phyloP scores from a whole-genome alignment of 2,888 invertebrate genomes.

The Drosophila greeni region DNA sequence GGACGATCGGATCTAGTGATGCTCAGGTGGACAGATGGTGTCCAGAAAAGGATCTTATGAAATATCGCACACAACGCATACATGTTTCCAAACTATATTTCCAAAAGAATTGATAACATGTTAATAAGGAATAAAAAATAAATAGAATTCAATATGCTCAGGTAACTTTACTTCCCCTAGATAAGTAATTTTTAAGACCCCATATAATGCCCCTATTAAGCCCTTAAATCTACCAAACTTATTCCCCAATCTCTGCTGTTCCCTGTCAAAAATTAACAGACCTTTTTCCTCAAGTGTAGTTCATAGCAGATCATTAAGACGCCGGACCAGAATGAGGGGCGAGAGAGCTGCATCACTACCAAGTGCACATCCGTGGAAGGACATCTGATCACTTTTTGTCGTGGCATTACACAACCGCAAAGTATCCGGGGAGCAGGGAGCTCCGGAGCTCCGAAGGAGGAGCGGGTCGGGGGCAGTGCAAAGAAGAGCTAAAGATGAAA shows the following conservation, averaged over 20 bases:
- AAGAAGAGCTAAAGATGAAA: slow-evolving; percentile 60
- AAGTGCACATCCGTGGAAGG: slow-evolving; percentile 77
- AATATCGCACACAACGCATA: neutral
- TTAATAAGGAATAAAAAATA: neutral
- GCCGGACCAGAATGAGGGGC: slow-evolving; percentile 61
- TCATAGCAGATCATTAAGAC: slow-evolving; percentile 45
- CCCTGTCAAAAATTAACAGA: neutral
- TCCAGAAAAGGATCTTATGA: neutral
- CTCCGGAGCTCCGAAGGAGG: neutral
- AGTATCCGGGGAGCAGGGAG: slow-evolving; percentile 22
- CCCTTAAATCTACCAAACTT: neutral
- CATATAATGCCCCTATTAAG: no score
- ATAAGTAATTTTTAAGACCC: neutral
- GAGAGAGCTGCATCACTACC: slow-evolving; percentile 23
- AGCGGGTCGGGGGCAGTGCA: slow-evolving; percentile 22
- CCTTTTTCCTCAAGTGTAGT: slow-evolving; percentile 17
- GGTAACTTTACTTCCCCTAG: neutral
- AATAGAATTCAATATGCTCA: neutral
- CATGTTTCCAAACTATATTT: neutral
- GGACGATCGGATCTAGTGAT: slow-evolving; percentile 22
- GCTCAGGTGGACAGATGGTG: slow-evolving; percentile 5
- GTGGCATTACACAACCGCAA: slow-evolving; percentile 69
- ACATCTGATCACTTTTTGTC: slow-evolving; percentile 75
- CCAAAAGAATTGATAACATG: neutral
- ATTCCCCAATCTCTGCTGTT: neutral